These are phyloP conservation scores for Heterodera filipjevi DNA, from an alignment of 2,888 invertebrate species.

Conservation along the genomic window DNA sequence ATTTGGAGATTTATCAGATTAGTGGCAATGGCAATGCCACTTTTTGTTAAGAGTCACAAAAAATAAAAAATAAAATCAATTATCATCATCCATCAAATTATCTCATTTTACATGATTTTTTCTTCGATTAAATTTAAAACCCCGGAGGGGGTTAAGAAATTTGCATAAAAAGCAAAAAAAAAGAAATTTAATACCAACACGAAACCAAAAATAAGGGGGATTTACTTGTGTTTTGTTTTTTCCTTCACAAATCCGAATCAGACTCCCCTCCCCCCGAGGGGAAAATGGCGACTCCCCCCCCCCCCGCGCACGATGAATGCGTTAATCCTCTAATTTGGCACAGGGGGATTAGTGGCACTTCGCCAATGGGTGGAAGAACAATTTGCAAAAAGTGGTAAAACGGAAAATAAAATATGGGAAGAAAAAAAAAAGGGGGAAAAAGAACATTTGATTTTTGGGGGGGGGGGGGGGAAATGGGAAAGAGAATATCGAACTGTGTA, in stretches of 20 bases:
- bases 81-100: no score
- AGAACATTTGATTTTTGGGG: no score
- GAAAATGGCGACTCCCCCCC: background rate
- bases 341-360: slow-evolving; percentile 4
- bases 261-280: background rate
- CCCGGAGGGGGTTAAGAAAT: background rate
- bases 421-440: background rate
- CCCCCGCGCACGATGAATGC: background rate
- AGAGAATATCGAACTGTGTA: no score
- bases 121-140: background rate
- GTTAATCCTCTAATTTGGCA: background rate
- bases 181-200: background rate
- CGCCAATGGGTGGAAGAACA: slow-evolving; percentile 1
- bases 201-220: background rate
- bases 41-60: background rate
- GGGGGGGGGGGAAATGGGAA: no score
- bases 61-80: no score
- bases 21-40: background rate
- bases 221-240: background rate
- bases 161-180: slow-evolving; percentile 11
- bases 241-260: background rate
- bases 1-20: slow-evolving; percentile 3
- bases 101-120: no score
- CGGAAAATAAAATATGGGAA: background rate
- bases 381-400: slow-evolving; percentile 7